A percentile compares a stretch with the other conserved stretches of the same genome.
Evolutionary conservation across 2,797 vertebrate genomes (phyloP).

Genomic region (Pseudocheirus occidentalis): DNA sequence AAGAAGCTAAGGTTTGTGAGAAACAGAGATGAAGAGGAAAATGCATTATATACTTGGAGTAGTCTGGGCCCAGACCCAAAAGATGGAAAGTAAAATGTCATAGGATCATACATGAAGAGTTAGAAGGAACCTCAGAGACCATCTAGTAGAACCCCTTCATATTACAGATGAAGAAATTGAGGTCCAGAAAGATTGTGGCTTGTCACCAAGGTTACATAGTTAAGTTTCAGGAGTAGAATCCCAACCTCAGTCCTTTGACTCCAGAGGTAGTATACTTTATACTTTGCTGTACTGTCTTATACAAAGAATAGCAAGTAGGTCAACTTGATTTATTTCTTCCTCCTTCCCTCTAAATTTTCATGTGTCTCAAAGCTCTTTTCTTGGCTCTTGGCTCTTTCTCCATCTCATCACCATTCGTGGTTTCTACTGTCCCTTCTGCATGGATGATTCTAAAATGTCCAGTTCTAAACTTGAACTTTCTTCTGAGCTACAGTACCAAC

Average conservation of each 20-base stretch:
- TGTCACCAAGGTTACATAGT: background rate
- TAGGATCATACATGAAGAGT: background rate
- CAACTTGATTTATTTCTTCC: background rate
- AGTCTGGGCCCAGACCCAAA: background rate
- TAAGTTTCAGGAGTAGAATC: background rate
- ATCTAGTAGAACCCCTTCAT: background rate
- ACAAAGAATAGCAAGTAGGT: background rate
- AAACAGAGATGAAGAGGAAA: background rate
- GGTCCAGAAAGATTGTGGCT: background rate
- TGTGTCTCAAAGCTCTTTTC: background rate
- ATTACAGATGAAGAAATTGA: background rate
- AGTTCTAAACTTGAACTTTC: background rate
- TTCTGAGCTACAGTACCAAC: too few species aligned
- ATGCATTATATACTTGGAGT: background rate
- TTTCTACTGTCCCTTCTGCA: background rate
- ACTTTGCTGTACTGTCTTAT: background rate
- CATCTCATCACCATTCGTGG: background rate
- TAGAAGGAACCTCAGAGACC: background rate
- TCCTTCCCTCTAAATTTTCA: background rate
- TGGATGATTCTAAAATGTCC: background rate
- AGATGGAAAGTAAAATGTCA: background rate
- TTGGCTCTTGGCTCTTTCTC: background rate
- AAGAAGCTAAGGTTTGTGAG: background rate
- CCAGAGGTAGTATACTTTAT: background rate
- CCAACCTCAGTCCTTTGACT: background rate